These are phyloP conservation scores for Drosophila parabipectinata DNA, from an alignment of 1,140 invertebrate species.

Conservation along the genomic window DNA sequence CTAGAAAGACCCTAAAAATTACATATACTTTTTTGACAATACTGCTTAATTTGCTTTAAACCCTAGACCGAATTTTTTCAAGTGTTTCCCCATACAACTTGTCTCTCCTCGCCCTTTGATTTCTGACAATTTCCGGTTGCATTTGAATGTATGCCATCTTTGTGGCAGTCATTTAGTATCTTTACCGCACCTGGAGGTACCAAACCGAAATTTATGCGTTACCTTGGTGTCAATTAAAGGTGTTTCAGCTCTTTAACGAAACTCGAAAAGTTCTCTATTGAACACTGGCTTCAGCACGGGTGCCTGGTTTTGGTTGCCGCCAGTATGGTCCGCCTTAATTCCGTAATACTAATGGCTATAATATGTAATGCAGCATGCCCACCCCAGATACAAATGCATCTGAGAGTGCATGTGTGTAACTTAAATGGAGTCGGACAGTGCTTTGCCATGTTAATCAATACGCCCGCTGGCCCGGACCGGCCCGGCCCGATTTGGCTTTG, in stretches of 20 bases:
- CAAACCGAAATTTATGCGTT: conserved; percentile 33
- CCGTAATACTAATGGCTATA: conserved; percentile 43
- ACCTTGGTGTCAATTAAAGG: conserved; percentile 49
- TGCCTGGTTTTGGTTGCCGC: conserved; percentile 2
- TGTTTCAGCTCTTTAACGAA: conserved; percentile 10
- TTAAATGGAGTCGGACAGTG: conserved; percentile 11
- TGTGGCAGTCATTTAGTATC: conserved; percentile 8
- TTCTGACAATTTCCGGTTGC: conserved; percentile 51
- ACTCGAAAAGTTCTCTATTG: neutral
- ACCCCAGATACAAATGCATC: conserved; percentile 23
- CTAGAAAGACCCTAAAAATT: no score
- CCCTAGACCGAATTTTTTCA: neutral
- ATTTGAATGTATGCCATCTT: conserved; percentile 11
- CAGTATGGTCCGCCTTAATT: neutral
- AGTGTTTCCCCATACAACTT: neutral
- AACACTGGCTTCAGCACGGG: neutral
- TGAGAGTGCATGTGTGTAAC: conserved; percentile 10
- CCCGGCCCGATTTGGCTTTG: conserved; percentile 41
- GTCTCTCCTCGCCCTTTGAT: neutral
- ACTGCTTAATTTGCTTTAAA: no score
- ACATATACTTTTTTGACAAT: no score
- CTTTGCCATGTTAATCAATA: conserved; percentile 50
- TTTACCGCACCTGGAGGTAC: conserved; percentile 11
- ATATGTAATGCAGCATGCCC: conserved; percentile 22
- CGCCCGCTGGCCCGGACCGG: conserved; percentile 23